Evolutionary conservation across 2,797 vertebrate genomes (phyloP), one percentile per base, ranked within the genome.

Genomic region (Parotocinclus haroldoi): DNA sequence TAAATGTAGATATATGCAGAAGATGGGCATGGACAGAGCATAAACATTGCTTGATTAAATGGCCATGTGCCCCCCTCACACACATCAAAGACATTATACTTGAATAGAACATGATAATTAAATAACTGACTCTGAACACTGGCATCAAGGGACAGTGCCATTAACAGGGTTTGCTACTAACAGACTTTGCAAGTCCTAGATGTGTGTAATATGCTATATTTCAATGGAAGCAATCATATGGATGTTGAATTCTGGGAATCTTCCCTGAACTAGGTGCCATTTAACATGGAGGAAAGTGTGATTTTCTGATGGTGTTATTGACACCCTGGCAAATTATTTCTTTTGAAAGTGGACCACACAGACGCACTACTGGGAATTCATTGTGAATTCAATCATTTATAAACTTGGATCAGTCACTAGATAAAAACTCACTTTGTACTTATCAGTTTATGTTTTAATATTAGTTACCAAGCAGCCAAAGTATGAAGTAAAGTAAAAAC

Each of bases 401-500:
- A 68, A 79, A 72, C n/a, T n/a, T n/a, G n/a, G n/a, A n/a, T n/a
- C n/a, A n/a, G n/a, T n/a, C n/a, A n/a, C n/a, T n/a, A n/a, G n/a
- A n/a, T n/a, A n/a, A n/a, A n/a, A n/a, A n/a, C 75, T 68, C 71
- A 89, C 87, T 89, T 88, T 86, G 78, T 84, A 76, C 67, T 84
- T 75, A 70, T 84, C 80, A 83, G 79, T n/a, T n/a, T 77, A 84
- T 51, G 62, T 63, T 68, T 66, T 71, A 66, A 77, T 79, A 80
- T 74, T 79, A 78, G 79, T 74, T 79, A 73, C 72, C 79, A 53
- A 37, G 66, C 80, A 87, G 81, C 84, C 79, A 88, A 87, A 9
- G 12, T n/a, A 42, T 11, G 10, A 42, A 85, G 81, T 78, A 74
- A 72, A 76, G 75, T 74, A 60, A 71, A 57, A 63, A 42, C 4